These are phyloP conservation scores for Hypomecis atomaria DNA, from an alignment of 2,888 invertebrate species.

Conservation along the genomic window DNA sequence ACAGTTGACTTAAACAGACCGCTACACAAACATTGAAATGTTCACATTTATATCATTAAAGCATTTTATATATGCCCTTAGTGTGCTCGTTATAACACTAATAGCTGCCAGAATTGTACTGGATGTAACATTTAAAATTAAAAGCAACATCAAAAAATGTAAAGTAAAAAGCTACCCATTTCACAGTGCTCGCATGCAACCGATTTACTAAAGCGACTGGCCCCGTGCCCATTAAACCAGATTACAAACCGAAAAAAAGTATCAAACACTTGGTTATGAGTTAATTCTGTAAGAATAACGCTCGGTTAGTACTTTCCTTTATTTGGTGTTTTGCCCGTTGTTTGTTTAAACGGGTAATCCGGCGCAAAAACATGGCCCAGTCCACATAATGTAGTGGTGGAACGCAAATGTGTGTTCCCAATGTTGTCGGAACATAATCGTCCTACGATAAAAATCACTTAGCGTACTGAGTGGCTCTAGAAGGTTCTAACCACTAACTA, in stretches of 20 bases:
- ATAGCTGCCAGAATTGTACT: conserved; percentile 76
- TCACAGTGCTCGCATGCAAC: conserved; percentile 75
- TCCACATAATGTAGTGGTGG: conserved; percentile 68
- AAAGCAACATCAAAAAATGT: conserved; percentile 80
- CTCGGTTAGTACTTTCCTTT: conserved; percentile 78
- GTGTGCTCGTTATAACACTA: conserved; percentile 79
- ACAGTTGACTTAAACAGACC: too few species aligned
- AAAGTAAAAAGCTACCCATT: conserved; percentile 81
- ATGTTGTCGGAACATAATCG: conserved; percentile 72
- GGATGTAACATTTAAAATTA: conserved; percentile 74
- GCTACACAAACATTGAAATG: too few species aligned
- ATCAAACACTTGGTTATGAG: conserved; percentile 82
- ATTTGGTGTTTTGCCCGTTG: conserved; percentile 77
- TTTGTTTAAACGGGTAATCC: conserved; percentile 82
- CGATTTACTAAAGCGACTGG: conserved; percentile 81
- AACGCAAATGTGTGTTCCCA: conserved; percentile 72
- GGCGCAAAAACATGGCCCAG: conserved; percentile 69
- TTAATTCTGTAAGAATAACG: conserved; percentile 84
- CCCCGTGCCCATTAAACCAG: conserved; percentile 82
- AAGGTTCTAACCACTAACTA: conserved; percentile 65
- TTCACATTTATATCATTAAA: too few species aligned
- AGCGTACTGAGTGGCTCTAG: conserved; percentile 65
- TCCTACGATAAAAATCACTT: conserved; percentile 79
- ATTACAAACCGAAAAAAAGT: conserved; percentile 78
- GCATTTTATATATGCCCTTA: conserved; percentile 24